Evolutionary conservation across 1,140 invertebrate genomes (phyloP).

Genomic region (Monomorium pharaonis): DNA sequence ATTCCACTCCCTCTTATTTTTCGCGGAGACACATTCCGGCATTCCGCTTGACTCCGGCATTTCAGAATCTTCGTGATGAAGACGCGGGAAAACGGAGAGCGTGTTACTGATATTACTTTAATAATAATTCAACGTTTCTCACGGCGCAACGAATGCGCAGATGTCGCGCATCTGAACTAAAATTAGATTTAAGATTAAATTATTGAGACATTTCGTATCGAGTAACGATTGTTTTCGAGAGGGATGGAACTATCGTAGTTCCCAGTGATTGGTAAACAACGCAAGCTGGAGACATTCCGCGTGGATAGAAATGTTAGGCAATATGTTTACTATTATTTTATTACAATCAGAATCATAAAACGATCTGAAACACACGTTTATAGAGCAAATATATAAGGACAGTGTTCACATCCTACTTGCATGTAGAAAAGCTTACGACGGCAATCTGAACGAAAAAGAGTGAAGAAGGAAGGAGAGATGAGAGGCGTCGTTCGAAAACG

Average conservation of each 20-base stretch:
- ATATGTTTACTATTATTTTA: not conserved
- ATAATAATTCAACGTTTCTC: conserved; percentile 27
- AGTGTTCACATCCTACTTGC: conserved; percentile 7
- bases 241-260: not conserved
- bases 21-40: not conserved
- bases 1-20: conserved; percentile 37
- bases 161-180: not conserved
- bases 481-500: not conserved
- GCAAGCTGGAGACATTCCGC: not conserved
- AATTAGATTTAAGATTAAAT: conserved; percentile 28
- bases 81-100: not conserved
- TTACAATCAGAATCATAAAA: not conserved
- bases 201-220: not conserved
- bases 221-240: not conserved
- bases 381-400: conserved; percentile 12
- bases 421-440: conserved; percentile 26
- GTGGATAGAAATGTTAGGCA: not conserved
- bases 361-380: conserved; percentile 19
- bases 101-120: conserved; percentile 48
- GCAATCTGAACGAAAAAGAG: conserved; percentile 12
- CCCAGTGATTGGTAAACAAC: not conserved
- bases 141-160: not conserved
- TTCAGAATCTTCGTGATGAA: conserved; percentile 26
- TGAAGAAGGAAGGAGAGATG: not conserved
- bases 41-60: conserved; percentile 32